These are phyloP conservation scores for Nyctibius grandis DNA, from an alignment of 2,797 vertebrate genomes.

Conservation along the genomic window DNA sequence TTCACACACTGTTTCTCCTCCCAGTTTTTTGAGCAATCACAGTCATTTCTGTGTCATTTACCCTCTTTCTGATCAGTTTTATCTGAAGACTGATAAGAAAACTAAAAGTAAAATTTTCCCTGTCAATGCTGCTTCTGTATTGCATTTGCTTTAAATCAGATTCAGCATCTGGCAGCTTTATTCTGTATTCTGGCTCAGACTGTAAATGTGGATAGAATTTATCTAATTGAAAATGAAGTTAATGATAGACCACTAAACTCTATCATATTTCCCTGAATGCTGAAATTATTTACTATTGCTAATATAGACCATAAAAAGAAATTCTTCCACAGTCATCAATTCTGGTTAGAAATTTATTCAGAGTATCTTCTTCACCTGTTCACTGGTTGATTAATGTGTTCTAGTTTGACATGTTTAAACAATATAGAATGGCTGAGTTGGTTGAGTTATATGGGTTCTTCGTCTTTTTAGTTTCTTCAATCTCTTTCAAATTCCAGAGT, in stretches of 20 bases:
- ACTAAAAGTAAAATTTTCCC: background rate
- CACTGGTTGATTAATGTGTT: constrained; percentile 48
- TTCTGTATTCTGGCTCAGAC: background rate
- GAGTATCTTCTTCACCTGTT: constrained; percentile 49
- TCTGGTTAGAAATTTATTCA: constrained; percentile 56
- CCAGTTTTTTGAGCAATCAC: background rate
- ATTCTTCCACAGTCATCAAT: constrained; percentile 45
- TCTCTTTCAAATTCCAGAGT: constrained; percentile 3
- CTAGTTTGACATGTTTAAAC: background rate
- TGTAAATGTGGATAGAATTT: background rate
- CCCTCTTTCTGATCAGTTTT: background rate
- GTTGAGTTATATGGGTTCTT: background rate
- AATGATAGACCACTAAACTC: constrained; percentile 1
- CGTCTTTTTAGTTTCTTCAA: background rate
- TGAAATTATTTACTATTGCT: constrained; percentile 47
- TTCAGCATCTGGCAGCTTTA: background rate
- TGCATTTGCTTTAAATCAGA: background rate
- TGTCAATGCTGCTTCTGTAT: background rate
- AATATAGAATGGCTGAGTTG: background rate
- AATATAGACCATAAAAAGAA: constrained; percentile 45
- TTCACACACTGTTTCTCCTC: background rate
- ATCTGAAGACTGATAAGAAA: background rate
- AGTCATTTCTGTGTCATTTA: background rate
- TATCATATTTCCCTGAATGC: constrained; percentile 9
- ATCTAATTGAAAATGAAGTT: constrained; percentile 15